Percentiles rank a stretch among this genome's conserved stretches.
phyloP scores from a whole-genome alignment of 2,797 vertebrate genomes.

The Brotogeris chrysoptera region DNA sequence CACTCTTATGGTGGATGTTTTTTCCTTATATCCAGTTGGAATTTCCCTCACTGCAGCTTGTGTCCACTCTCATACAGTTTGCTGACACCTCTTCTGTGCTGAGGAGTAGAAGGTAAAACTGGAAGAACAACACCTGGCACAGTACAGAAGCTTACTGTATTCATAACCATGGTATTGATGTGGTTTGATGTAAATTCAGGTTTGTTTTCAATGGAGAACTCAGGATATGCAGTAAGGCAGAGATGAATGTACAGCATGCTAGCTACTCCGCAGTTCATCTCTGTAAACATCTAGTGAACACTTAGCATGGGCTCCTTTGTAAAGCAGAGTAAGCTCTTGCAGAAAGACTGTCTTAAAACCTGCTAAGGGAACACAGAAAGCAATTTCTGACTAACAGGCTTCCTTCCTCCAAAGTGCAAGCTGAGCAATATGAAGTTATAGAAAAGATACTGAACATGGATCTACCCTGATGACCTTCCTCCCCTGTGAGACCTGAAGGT shows the following conservation, averaged over 20 bases:
- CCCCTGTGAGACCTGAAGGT: neutral
- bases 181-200: neutral
- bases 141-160: neutral
- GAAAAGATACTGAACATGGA: neutral
- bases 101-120: neutral
- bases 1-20: neutral
- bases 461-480: neutral
- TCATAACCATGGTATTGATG: neutral
- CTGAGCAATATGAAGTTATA: neutral
- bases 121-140: neutral
- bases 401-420: neutral
- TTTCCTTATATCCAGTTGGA: neutral
- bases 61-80: neutral
- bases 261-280: neutral
- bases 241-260: neutral
- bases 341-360: neutral
- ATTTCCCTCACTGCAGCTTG: neutral
- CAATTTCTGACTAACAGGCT: neutral
- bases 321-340: neutral
- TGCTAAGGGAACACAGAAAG: neutral
- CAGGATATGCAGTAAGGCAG: neutral
- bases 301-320: neutral
- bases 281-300: neutral
- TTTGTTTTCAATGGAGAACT: neutral
- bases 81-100: neutral